A percentile compares a stretch with the other conserved stretches of the same genome.
Conservation (phyloP, 2,888 invertebrate species). For the Linyphia triangularis region DNA sequence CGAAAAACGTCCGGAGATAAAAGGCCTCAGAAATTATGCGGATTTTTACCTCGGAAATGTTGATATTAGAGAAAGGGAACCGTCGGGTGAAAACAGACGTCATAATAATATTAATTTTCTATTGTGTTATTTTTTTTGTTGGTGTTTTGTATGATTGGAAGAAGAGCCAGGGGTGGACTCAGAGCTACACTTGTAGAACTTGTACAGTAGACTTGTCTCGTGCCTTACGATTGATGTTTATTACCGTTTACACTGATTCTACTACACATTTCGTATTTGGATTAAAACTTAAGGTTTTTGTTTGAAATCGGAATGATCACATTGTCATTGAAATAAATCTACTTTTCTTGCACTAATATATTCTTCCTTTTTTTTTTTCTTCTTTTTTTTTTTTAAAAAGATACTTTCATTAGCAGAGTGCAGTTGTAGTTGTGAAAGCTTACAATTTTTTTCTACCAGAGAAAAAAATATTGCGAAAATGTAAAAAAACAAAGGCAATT, state of each 20-base stretch:
- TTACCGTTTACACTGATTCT: too few relatives aligned
- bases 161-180: not conserved
- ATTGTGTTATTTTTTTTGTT: conserved; percentile 48
- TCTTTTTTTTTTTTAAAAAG: not conserved
- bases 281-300: not conserved
- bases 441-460: too few relatives aligned
- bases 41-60: conserved; percentile 45
- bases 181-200: too few relatives aligned
- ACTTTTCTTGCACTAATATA: not conserved
- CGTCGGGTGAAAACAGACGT: conserved; percentile 46
- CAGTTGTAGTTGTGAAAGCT: too few relatives aligned
- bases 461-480: too few relatives aligned
- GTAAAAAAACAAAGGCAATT: too few relatives aligned
- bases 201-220: too few relatives aligned
- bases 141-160: conserved; percentile 47
- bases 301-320: too few relatives aligned
- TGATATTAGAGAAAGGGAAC: conserved; percentile 33
- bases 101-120: conserved; percentile 58
- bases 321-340: not conserved
- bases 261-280: not conserved
- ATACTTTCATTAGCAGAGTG: not conserved
- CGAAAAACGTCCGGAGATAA: conserved; percentile 27
- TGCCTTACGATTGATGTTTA: too few relatives aligned
- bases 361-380: not conserved
- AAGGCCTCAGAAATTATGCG: conserved; percentile 49